Evolutionary conservation across 2,888 invertebrate species (phyloP), one percentile per base, ranked within the genome.

Genomic region (Acronicta psi): DNA sequence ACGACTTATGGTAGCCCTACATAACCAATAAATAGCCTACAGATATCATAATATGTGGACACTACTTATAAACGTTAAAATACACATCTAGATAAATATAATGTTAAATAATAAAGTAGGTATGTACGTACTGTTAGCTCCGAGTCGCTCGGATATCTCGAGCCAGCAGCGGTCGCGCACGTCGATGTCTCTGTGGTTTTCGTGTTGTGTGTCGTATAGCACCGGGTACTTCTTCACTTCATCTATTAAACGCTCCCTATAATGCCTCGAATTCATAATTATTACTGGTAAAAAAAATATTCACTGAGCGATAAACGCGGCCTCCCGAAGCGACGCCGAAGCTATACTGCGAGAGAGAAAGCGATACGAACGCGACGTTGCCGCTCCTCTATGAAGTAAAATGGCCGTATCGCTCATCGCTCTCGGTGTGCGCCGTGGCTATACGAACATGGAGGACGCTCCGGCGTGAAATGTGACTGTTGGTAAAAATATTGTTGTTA

Each of bases 201-300:
- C 93, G 70, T 93, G 89, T 37, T 86, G 75, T 45, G 93, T 93
- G 84, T 94, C 91, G 81, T 93, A 94, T 62, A 94, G 67, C 68
- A 92, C 91, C 1, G 93, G 93, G 60, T 86, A 90, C 64, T 87
- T 88, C 79, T 88, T 90, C 78, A 94, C 93, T 69, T 92, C 93
- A 53, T 92, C 93, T 45, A 94, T 94, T 8, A 94, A 78, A 45
- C 79, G 79, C 69, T 93, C 93, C 20, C 93, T 80, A 57, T 87
- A 90, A 45, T 85, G 72, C 36, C 79, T 61, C 40, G 79, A 76
- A 50, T 81, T 84, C 86, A 88, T 87, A 3, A 0, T 34, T 34
- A 46, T 59, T 42, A 40, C 10, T 16, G 13, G 44, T 36, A 13
- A 14, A n/a, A n/a, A n/a, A n/a, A n/a, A n/a, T n/a, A 47, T n/a